phyloP scores from a whole-genome alignment of 2,113 vertebrate species.

The Dascyllus trimaculatus region DNA sequence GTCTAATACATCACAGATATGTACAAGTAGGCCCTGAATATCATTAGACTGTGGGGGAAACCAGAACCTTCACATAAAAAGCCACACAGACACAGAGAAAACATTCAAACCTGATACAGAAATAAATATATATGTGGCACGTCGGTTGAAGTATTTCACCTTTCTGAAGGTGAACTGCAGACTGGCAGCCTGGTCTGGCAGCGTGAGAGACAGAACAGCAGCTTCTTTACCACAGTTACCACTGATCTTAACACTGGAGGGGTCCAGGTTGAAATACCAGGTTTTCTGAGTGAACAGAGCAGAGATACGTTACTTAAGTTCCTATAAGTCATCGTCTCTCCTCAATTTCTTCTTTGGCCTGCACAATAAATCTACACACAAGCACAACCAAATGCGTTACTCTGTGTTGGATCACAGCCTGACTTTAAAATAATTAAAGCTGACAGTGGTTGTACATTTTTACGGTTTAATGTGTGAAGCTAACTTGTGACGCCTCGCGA shows the following conservation, averaged over 20 bases:
- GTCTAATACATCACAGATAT: too few species aligned
- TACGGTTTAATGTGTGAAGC: slow-evolving; percentile 25
- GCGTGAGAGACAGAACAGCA: slow-evolving; percentile 83
- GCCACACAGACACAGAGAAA: not conserved
- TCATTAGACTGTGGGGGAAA: not conserved
- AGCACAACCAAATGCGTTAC: not conserved
- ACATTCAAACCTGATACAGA: not conserved
- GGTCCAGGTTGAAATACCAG: slow-evolving; percentile 86
- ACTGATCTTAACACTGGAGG: slow-evolving; percentile 65
- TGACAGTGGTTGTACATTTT: not conserved
- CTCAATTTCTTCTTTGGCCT: not conserved
- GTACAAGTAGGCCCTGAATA: too few species aligned
- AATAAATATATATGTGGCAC: not conserved
- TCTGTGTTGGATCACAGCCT: not conserved
- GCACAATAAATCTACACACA: not conserved
- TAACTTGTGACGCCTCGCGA: slow-evolving; percentile 3
- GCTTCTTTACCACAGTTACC: slow-evolving; percentile 82
- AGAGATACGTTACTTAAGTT: not conserved
- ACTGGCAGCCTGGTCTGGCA: slow-evolving; percentile 77
- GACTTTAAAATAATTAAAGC: not conserved
- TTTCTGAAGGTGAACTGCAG: slow-evolving; percentile 88
- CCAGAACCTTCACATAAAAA: not conserved
- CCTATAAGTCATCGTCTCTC: not conserved
- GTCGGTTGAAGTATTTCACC: slow-evolving; percentile 76
- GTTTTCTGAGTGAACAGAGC: slow-evolving; percentile 70